Evolutionary conservation across 2,113 vertebrate genomes (phyloP).

Genomic region (Typhlomys cinereus): DNA sequence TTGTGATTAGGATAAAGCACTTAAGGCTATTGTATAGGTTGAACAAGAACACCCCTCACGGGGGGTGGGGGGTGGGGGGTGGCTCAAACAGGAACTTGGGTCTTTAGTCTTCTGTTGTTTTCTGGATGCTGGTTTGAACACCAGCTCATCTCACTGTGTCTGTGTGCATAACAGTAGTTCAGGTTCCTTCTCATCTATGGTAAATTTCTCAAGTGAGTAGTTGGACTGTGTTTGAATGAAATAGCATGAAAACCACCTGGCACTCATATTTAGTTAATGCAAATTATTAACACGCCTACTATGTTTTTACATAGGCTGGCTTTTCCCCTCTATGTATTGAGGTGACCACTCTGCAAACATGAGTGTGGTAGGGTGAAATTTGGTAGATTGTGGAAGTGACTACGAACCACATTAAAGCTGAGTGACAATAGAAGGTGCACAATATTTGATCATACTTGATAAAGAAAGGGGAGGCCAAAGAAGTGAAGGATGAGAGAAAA

Average conservation of each 20-base stretch:
- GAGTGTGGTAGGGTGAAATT: slow-evolving; percentile 15
- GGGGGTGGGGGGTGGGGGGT: background rate
- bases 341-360: slow-evolving; percentile 29
- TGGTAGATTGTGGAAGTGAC: slow-evolving; percentile 53
- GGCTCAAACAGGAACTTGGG: background rate
- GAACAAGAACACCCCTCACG: background rate
- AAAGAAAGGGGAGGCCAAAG: slow-evolving; percentile 3
- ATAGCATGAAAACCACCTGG: background rate
- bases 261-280: background rate
- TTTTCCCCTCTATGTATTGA: slow-evolving; percentile 35
- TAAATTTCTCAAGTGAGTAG: background rate
- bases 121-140: background rate
- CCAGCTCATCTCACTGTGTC: rapidly evolving
- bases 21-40: background rate
- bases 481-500: background rate
- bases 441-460: slow-evolving; percentile 45
- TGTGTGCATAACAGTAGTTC: background rate
- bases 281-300: background rate
- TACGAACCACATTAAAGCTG: slow-evolving; percentile 9
- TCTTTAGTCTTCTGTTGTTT: background rate
- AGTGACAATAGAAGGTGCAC: slow-evolving; percentile 38
- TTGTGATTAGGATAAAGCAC: background rate
- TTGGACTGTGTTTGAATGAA: slow-evolving; percentile 4
- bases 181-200: background rate
- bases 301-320: background rate